Conservation (phyloP, 2,888 invertebrate species). For the Drosophila rubida region DNA sequence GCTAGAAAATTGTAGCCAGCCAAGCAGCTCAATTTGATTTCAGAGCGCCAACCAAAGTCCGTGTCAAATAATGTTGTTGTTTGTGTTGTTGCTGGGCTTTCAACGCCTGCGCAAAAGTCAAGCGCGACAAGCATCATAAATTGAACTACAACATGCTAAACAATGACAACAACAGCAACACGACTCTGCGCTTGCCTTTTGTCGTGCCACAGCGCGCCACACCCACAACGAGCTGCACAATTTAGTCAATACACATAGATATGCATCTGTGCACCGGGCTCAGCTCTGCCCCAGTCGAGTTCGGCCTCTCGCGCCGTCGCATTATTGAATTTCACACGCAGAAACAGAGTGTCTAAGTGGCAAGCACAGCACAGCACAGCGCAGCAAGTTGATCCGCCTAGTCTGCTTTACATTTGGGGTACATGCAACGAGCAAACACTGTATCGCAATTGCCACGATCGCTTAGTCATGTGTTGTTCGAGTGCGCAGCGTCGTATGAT, state of each 20-base stretch:
- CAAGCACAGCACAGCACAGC: too few species aligned
- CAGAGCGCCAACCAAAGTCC: conserved; percentile 51
- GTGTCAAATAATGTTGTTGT: conserved; percentile 46
- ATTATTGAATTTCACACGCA: conserved; percentile 80
- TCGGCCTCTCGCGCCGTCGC: conserved; percentile 34
- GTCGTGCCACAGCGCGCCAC: conserved; percentile 38
- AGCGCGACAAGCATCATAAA: conserved; percentile 76
- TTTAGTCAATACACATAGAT: conserved; percentile 72
- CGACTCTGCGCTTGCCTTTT: conserved; percentile 14
- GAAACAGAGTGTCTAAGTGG: conserved; percentile 72
- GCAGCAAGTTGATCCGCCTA: conserved; percentile 63
- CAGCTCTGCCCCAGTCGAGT: conserved; percentile 4
- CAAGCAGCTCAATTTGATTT: conserved; percentile 69
- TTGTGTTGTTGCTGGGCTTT: conserved; percentile 62
- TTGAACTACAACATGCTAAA: conserved; percentile 79
- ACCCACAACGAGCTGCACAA: conserved; percentile 52
- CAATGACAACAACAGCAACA: conserved; percentile 49
- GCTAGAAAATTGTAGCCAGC: conserved; percentile 40
- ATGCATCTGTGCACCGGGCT: conserved; percentile 62
- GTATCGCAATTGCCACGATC: conserved; percentile 30
- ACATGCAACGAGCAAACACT: conserved; percentile 10
- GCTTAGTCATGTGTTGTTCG: conserved; percentile 52
- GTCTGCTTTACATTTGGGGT: conserved; percentile 17
- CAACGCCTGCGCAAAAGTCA: conserved; percentile 79
- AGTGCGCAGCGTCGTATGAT: not conserved